These are phyloP conservation scores for Serilophus lunatus DNA, from an alignment of 2,113 vertebrate species.

Conservation along the genomic window DNA sequence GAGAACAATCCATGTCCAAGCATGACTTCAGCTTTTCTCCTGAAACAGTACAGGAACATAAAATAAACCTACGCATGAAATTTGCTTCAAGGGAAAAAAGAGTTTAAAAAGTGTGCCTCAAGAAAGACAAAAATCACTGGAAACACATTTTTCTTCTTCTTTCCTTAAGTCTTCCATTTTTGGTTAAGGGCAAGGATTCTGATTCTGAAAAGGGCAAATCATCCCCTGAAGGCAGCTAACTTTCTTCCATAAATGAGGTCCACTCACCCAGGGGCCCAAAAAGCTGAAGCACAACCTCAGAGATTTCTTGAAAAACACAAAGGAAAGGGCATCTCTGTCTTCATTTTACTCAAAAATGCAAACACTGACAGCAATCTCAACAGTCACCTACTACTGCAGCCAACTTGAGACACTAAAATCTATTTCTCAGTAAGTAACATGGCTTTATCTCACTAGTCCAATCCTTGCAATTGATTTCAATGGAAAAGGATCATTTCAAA, in stretches of 20 bases:
- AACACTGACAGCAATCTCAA: neutral
- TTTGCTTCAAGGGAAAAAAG: neutral
- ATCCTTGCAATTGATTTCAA: neutral
- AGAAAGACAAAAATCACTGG: neutral
- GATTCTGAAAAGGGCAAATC: neutral
- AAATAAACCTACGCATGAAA: neutral
- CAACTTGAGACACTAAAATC: neutral
- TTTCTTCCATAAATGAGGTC: neutral
- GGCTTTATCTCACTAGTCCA: neutral
- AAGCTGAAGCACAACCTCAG: neutral
- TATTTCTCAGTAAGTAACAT: neutral
- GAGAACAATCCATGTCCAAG: slow-evolving; percentile 93
- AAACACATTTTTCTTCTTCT: neutral
- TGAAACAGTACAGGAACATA: slow-evolving; percentile 62
- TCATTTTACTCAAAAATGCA: neutral
- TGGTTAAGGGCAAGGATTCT: neutral
- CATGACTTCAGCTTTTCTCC: slow-evolving; percentile 98
- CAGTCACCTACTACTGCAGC: rapidly evolving
- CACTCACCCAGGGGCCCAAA: neutral
- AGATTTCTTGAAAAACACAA: neutral
- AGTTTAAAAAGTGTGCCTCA: neutral
- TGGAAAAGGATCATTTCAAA: neutral
- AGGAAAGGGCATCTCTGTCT: neutral
- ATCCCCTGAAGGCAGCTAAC: neutral
- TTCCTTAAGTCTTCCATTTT: neutral